These are phyloP conservation scores for Falcunculus frontatus DNA, from an alignment of 2,113 vertebrate species.

Conservation along the genomic window DNA sequence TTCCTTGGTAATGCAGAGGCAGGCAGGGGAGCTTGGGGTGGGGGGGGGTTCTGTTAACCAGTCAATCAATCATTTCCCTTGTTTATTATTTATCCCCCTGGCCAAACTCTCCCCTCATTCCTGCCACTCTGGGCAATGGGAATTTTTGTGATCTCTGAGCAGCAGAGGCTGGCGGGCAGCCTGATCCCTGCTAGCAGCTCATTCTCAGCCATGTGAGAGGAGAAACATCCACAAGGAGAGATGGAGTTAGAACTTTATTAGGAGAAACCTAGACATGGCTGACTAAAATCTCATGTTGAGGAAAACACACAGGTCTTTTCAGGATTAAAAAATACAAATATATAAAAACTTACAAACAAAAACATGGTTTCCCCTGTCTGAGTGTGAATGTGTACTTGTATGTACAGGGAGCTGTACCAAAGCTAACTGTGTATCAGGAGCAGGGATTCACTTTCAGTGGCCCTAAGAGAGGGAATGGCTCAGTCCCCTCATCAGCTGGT, in stretches of 20 bases:
- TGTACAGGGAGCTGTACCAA: slow-evolving; percentile 16
- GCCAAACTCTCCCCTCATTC: not conserved
- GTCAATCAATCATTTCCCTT: slow-evolving; percentile 30
- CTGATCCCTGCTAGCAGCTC: not conserved
- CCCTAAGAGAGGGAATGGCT: not conserved
- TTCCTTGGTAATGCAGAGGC: not conserved
- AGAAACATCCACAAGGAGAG: not conserved
- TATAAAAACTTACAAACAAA: slow-evolving; percentile 34
- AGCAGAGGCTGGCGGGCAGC: slow-evolving; percentile 8
- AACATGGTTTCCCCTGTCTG: not conserved
- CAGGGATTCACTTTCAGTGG: not conserved
- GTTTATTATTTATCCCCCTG: slow-evolving; percentile 38
- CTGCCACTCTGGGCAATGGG: not conserved
- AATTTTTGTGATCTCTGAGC: not conserved
- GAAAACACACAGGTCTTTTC: slow-evolving; percentile 11
- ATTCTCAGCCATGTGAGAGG: not conserved
- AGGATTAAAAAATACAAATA: slow-evolving; percentile 38
- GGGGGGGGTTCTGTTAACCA: not conserved
- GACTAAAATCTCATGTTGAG: slow-evolving; percentile 18
- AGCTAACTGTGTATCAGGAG: not conserved
- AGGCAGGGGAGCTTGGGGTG: not conserved
- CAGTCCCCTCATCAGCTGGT: not conserved
- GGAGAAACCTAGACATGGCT: not conserved
- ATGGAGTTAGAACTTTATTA: slow-evolving; percentile 60
- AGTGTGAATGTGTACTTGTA: not conserved